Evolutionary conservation across 2,797 vertebrate genomes (phyloP).

Genomic region (Antennarius maculatus): DNA sequence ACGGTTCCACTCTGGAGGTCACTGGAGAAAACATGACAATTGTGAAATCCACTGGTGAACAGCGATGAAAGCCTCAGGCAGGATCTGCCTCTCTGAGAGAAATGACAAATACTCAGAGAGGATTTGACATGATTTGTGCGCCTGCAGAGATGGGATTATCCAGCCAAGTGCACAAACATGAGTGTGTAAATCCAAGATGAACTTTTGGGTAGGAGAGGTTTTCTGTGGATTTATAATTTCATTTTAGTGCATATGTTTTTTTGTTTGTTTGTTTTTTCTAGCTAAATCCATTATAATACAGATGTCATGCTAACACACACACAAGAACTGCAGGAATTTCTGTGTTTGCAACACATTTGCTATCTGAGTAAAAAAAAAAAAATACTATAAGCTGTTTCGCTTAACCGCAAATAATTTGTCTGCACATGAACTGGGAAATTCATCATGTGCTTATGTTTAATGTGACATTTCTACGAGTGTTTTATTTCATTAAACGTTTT

Average conservation of each 20-base stretch:
- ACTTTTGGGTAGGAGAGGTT: constrained; percentile 29
- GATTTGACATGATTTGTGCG: constrained; percentile 45
- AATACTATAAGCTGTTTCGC: constrained; percentile 17
- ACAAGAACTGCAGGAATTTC: background rate
- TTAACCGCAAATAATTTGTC: constrained; percentile 1
- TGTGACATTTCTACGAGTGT: constrained; percentile 26
- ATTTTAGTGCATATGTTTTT: constrained; percentile 20
- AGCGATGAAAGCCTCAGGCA: constrained; percentile 27
- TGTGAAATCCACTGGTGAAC: constrained; percentile 28
- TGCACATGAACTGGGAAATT: constrained; percentile 15
- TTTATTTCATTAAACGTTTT: constrained; percentile 60
- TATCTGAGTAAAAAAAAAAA: constrained; percentile 9
- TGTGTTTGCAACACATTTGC: constrained; percentile 15
- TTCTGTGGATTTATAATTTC: constrained; percentile 37
- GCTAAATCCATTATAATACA: constrained; percentile 8
- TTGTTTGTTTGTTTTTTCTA: constrained; percentile 26
- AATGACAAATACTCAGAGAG: constrained; percentile 44
- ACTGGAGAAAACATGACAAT: constrained; percentile 27
- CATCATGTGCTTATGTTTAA: constrained; percentile 4
- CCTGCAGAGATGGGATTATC: constrained; percentile 49
- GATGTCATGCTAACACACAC: constrained; percentile 34
- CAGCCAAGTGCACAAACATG: constrained; percentile 38
- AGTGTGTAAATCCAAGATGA: constrained; percentile 33
- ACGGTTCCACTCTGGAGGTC: constrained; percentile 22
- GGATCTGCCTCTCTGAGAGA: constrained; percentile 30